Evolutionary conservation across 2,113 vertebrate genomes (phyloP).

Genomic region (Blennius ocellaris): DNA sequence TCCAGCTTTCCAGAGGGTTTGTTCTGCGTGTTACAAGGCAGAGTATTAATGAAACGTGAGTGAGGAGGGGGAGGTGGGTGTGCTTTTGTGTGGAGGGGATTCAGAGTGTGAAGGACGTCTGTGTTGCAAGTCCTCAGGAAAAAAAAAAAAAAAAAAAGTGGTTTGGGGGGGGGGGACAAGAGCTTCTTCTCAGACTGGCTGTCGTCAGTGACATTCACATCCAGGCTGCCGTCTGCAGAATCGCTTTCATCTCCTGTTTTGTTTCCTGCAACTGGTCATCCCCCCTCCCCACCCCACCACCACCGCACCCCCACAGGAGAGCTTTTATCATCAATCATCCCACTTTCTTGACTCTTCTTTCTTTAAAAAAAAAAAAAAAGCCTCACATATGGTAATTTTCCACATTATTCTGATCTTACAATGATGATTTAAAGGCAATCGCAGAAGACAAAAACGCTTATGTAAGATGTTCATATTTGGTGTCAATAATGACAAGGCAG

Average conservation of each 20-base stretch:
- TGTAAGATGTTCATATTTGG: too few species aligned
- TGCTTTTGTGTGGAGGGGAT: conserved; percentile 12
- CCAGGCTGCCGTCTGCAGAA: conserved; percentile 21
- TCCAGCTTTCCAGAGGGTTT: background rate
- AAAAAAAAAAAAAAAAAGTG: background rate
- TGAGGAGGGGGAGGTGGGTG: conserved; percentile 4
- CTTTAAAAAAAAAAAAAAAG: conserved; percentile 7
- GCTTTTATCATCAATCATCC: conserved; percentile 50
- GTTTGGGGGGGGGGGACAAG: background rate
- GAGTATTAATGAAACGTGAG: conserved; percentile 2
- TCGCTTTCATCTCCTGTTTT: conserved; percentile 54
- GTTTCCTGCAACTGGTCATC: conserved; percentile 41
- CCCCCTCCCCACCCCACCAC: background rate
- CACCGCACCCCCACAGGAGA: background rate
- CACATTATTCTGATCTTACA: too few species aligned
- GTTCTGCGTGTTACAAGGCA: background rate
- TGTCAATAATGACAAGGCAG: too few species aligned
- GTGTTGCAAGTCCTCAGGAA: conserved; percentile 16
- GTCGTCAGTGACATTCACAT: background rate
- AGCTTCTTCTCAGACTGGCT: conserved; percentile 21
- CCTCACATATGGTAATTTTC: too few species aligned
- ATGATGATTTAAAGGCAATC: too few species aligned
- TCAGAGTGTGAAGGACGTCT: conserved; percentile 37
- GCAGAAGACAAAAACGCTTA: too few species aligned
- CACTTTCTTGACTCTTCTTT: conserved; percentile 18